Evolutionary conservation across 2,888 invertebrate species (phyloP).

Genomic region (Pammene fasciana): DNA sequence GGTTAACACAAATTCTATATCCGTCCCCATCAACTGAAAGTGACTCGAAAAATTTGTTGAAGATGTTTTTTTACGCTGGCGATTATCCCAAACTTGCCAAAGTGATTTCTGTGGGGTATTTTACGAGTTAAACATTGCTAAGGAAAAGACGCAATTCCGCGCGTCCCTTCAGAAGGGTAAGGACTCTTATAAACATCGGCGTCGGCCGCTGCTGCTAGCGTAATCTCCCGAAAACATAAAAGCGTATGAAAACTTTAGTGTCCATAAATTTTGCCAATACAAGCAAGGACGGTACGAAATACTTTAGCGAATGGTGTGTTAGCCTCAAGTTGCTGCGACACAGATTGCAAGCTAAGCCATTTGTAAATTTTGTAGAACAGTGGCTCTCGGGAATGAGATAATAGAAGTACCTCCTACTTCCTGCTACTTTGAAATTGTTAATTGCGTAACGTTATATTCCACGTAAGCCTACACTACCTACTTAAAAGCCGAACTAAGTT

Average conservation of each 20-base stretch:
- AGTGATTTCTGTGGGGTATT: slow-evolving; percentile 54
- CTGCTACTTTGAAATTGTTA: slow-evolving; percentile 27
- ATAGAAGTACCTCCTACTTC: slow-evolving; percentile 5
- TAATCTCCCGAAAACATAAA: slow-evolving; percentile 74
- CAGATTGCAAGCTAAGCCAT: slow-evolving; percentile 45
- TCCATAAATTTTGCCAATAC: slow-evolving; percentile 74
- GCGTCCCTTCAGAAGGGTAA: slow-evolving; percentile 57
- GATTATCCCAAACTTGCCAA: slow-evolving; percentile 43
- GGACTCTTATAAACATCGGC: slow-evolving; percentile 66
- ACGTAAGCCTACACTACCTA: slow-evolving; percentile 16
- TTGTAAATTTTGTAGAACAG: slow-evolving; percentile 38
- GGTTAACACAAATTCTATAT: not conserved
- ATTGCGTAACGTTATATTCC: slow-evolving; percentile 8
- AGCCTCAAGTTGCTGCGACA: slow-evolving; percentile 46
- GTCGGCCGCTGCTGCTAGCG: slow-evolving; percentile 61
- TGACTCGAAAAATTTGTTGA: slow-evolving; percentile 19
- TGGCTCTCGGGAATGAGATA: slow-evolving; percentile 27
- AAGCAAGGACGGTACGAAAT: slow-evolving; percentile 56
- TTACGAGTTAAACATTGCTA: slow-evolving; percentile 58
- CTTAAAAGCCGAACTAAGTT: slow-evolving; percentile 7
- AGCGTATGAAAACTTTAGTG: slow-evolving; percentile 75
- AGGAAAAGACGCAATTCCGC: slow-evolving; percentile 60
- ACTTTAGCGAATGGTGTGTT: slow-evolving; percentile 55
- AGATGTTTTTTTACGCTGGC: slow-evolving; percentile 34
- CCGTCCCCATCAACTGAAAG: slow-evolving; percentile 14